phyloP scores from a whole-genome alignment of 2,797 vertebrate genomes.

The Dicrostonyx torquatus region DNA sequence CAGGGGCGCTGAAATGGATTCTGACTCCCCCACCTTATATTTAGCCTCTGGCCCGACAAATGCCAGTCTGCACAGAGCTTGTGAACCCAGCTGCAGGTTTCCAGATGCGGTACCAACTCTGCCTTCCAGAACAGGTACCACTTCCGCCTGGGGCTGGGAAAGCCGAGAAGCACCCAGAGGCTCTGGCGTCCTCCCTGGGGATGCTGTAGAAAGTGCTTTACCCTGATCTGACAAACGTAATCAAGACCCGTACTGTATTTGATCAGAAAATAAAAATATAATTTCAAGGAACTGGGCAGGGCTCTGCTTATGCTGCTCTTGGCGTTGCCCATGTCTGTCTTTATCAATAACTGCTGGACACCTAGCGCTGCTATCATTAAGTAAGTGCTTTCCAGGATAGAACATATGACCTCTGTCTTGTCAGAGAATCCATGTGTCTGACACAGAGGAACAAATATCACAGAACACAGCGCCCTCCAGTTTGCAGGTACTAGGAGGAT shows the following conservation, averaged over 20 bases:
- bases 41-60: background rate
- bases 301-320: background rate
- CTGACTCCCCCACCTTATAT: background rate
- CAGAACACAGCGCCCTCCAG: background rate
- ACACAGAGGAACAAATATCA: slow-evolving; percentile 68
- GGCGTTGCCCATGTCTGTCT: slow-evolving; percentile 65
- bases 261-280: slow-evolving; percentile 47
- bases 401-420: slow-evolving; percentile 60
- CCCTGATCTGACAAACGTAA: background rate
- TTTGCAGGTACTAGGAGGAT: rapidly evolving
- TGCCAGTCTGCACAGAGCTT: background rate
- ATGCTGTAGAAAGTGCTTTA: background rate
- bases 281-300: background rate
- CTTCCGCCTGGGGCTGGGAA: background rate
- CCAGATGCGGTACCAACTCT: slow-evolving; percentile 16
- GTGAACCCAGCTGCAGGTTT: background rate
- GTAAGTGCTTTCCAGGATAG: slow-evolving; percentile 44
- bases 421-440: slow-evolving; percentile 62
- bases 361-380: background rate
- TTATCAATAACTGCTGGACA: slow-evolving; percentile 62
- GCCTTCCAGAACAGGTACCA: background rate
- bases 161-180: background rate
- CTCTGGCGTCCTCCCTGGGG: background rate
- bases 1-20: slow-evolving; percentile 9
- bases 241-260: background rate